Base-by-base conservation (phyloP, 1,140 invertebrate species). In the Anoplophora glabripennis region DNA sequence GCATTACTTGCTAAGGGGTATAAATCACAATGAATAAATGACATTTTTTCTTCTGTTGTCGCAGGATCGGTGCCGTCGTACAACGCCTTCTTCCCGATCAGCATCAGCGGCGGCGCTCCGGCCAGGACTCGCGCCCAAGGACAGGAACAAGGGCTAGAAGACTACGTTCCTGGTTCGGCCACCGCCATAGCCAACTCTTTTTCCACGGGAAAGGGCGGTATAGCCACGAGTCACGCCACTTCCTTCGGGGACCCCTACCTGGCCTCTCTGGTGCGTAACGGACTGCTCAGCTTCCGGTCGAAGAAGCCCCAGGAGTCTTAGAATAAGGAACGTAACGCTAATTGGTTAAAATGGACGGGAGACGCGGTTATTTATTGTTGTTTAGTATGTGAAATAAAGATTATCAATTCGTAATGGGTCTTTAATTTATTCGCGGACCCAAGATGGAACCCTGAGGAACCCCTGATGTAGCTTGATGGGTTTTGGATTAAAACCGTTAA, bases 91-190 rank as follows among this genome's bases (percentile, higher is more conserved):
- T 86, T 86, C 77, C 84, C 84, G 4, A 82, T 85, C 68, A 78
- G 82, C 64, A 85, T 86, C 52, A 76, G 76, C n/a, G 77, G 78
- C 1, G 73, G 76, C 10, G 57, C 48, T 8, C 74, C 73, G 0
- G 71, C 68, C 14, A 79, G 80, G 18, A n/a, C 59, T 1, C 41
- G 52, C 10, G 7, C 38, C 21, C 51, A 15, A 36, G 79, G 79
- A 53, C 54, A 4, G 54, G 59, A 15, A 15, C 69, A 49, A 33
- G 76, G 74, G 40, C 75, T 75, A 28, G 7, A 84, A 84, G 38
- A 81, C 85, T 40, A 85, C 84, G 42, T 86, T 85, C 73, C 85
- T 83, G 74, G 87, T 83, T 77, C 86, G 82, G 21, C 86, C 83
- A 12, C 80, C 79, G 61, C 64, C 17, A 65, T 65, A 10, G 64